Evolutionary conservation across 1,140 invertebrate genomes (phyloP).

Genomic region (Drosophila serrata): DNA sequence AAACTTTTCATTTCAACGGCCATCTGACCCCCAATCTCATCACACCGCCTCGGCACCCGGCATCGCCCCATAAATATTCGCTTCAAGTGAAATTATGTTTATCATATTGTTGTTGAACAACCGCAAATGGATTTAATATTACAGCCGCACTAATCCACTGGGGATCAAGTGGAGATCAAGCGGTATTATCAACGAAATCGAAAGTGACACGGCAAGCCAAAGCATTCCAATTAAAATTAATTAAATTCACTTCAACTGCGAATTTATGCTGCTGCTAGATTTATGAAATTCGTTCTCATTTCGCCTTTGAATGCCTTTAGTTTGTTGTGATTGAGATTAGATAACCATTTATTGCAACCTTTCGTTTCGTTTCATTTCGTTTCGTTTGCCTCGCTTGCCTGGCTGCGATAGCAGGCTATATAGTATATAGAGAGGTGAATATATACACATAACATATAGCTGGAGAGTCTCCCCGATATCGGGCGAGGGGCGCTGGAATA

Average conservation of each 20-base stretch:
- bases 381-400: slow-evolving; percentile 23
- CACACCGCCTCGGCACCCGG: not conserved
- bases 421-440: not conserved
- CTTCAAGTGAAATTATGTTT: slow-evolving; percentile 77
- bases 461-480: slow-evolving; percentile 32
- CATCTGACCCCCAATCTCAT: slow-evolving; percentile 22
- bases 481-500: slow-evolving; percentile 20
- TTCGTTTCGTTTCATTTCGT: slow-evolving; percentile 52
- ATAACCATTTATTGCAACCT: slow-evolving; percentile 82
- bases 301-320: slow-evolving; percentile 72
- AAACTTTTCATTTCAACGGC: slow-evolving; percentile 53
- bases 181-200: slow-evolving; percentile 74
- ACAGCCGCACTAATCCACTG: slow-evolving; percentile 82
- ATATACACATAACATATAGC: slow-evolving; percentile 3
- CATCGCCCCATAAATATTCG: slow-evolving; percentile 57
- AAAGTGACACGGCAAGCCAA: slow-evolving; percentile 57
- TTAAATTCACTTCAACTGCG: slow-evolving; percentile 48
- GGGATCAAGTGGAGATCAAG: slow-evolving; percentile 84
- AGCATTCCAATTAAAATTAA: slow-evolving; percentile 49
- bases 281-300: slow-evolving; percentile 53
- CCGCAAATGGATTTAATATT: slow-evolving; percentile 84
- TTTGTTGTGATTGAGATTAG: slow-evolving; percentile 82
- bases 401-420: slow-evolving; percentile 50
- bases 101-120: slow-evolving; percentile 74
- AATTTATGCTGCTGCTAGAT: slow-evolving; percentile 43